Evolutionary conservation across 2,888 invertebrate genomes (phyloP).

Genomic region (Euplagia quadripunctaria): DNA sequence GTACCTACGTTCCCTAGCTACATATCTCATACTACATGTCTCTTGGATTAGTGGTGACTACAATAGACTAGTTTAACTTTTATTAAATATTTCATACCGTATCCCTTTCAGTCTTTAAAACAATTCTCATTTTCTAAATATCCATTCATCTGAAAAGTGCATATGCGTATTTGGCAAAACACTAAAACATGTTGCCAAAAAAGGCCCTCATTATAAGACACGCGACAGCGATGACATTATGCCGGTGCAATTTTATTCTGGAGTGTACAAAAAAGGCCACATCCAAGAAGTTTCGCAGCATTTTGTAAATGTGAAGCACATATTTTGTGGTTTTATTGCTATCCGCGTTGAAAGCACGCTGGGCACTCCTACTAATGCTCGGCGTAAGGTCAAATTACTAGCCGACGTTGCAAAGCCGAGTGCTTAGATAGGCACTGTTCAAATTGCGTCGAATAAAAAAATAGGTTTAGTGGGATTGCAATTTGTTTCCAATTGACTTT

Average conservation of each 20-base stretch:
- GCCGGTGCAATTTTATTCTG: slow-evolving; percentile 20
- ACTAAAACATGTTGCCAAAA: slow-evolving; percentile 34
- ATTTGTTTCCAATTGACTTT: slow-evolving; percentile 69
- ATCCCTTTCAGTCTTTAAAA: not conserved
- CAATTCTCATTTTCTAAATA: no score
- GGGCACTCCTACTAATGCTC: slow-evolving; percentile 76
- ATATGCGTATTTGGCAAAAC: slow-evolving; percentile 17
- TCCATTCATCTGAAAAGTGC: not conserved
- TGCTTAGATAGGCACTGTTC: slow-evolving; percentile 74
- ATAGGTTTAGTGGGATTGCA: slow-evolving; percentile 68
- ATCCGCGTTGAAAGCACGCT: slow-evolving; percentile 74
- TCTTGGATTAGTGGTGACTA: not conserved
- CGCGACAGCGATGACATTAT: slow-evolving; percentile 42
- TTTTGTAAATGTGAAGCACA: slow-evolving; percentile 71
- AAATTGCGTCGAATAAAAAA: slow-evolving; percentile 76
- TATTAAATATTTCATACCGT: not conserved
- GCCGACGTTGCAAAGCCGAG: slow-evolving; percentile 63
- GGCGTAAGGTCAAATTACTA: slow-evolving; percentile 81
- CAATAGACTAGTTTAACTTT: not conserved
- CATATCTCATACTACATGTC: no score
- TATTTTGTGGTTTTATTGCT: slow-evolving; percentile 76
- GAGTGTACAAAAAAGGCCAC: slow-evolving; percentile 57
- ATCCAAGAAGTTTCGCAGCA: slow-evolving; percentile 67
- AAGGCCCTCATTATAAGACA: slow-evolving; percentile 34
- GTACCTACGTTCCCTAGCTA: not conserved